These are phyloP conservation scores for Busseola fusca DNA, from an alignment of 2,888 invertebrate genomes.

Conservation along the genomic window DNA sequence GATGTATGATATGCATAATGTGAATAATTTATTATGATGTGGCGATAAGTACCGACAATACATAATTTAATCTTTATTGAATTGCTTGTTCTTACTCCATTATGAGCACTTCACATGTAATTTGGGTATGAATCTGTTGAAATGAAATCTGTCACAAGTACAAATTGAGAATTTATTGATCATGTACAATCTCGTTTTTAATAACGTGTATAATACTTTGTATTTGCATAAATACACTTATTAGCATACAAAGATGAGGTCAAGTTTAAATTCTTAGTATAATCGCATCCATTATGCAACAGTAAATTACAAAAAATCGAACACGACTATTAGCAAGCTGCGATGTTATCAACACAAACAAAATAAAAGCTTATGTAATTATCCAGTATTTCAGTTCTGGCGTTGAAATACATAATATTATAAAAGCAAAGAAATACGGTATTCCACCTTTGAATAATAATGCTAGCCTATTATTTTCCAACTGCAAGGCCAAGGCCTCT, in stretches of 20 bases:
- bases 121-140: conserved; percentile 20
- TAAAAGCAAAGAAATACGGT: background rate
- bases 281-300: conserved; percentile 39
- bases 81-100: conserved; percentile 25
- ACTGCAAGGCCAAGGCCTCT: background rate
- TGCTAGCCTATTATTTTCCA: background rate
- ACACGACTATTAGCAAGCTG: conserved; percentile 7
- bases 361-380: conserved; percentile 11
- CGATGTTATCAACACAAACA: background rate
- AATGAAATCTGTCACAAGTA: conserved; percentile 16
- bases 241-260: conserved; percentile 47
- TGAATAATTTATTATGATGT: conserved; percentile 51
- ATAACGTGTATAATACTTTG: conserved; percentile 12
- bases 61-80: conserved; percentile 39
- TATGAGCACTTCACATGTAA: conserved; percentile 26
- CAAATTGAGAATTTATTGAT: conserved; percentile 22
- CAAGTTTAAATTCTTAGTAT: conserved; percentile 52
- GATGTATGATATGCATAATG: conserved; percentile 52
- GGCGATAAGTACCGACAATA: conserved; percentile 28
- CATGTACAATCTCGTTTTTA: conserved; percentile 12
- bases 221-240: conserved; percentile 25
- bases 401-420: background rate
- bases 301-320: conserved; percentile 16
- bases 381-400: background rate
- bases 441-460: background rate